Evolutionary conservation across 2,888 invertebrate genomes (phyloP).

Genomic region (Fabriciana adippe): DNA sequence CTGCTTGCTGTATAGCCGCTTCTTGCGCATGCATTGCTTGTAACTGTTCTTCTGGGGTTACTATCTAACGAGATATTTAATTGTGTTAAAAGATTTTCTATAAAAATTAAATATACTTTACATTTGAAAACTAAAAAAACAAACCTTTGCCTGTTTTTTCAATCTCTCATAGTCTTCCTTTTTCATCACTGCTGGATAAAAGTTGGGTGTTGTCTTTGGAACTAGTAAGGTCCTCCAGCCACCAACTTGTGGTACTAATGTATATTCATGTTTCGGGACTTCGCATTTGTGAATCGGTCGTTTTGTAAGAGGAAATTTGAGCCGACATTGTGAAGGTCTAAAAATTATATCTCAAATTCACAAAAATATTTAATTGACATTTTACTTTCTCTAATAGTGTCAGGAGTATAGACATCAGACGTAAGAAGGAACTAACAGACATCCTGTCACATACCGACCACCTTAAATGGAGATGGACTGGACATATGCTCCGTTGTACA

Average conservation of each 20-base stretch:
- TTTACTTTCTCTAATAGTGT: no score
- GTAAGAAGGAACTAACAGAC: no score
- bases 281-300: constrained; percentile 75
- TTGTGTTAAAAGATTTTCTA: background rate
- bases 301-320: constrained; percentile 67
- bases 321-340: constrained; percentile 75
- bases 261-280: constrained; percentile 51
- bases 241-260: constrained; percentile 62
- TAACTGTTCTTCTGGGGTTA: constrained; percentile 62
- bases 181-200: constrained; percentile 83
- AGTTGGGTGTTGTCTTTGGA: constrained; percentile 75
- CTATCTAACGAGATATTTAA: constrained; percentile 50
- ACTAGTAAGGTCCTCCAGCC: constrained; percentile 75
- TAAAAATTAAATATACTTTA: no score
- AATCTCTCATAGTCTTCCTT: constrained; percentile 83
- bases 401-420: no score
- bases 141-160: constrained; percentile 82
- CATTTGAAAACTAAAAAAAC: background rate
- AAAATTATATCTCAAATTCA: constrained; percentile 19
- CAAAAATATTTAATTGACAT: no score
- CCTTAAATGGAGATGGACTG: no score
- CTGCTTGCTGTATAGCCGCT: constrained; percentile 76
- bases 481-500: no score
- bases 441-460: no score
- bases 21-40: constrained; percentile 78